These are phyloP conservation scores for Babylonia areolata DNA, from an alignment of 1,140 invertebrate species.

Conservation along the genomic window DNA sequence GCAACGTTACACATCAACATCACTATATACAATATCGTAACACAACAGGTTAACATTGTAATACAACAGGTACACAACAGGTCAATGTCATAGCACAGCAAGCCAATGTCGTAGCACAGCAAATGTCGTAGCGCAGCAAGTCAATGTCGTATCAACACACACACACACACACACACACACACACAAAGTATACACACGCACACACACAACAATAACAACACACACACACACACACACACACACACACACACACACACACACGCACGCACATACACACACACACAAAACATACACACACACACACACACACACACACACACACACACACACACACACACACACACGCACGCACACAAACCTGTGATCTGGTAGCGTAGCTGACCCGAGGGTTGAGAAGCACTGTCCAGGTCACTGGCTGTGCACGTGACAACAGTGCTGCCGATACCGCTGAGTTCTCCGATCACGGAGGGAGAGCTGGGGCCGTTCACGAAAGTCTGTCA, in stretches of 20 bases:
- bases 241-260: conserved; percentile 19
- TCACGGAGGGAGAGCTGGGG: background rate
- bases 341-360: conserved; percentile 4
- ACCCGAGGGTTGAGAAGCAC: background rate
- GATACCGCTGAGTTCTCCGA: background rate
- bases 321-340: conserved; percentile 21
- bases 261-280: conserved; percentile 9
- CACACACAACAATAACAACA: background rate
- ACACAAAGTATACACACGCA: background rate
- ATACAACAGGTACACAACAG: too few relatives aligned
- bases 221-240: background rate
- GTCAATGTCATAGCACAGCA: too few relatives aligned
- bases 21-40: too few relatives aligned
- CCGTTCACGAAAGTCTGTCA: background rate
- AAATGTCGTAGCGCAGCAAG: too few relatives aligned
- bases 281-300: conserved; percentile 1
- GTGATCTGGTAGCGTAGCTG: background rate
- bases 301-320: conserved; percentile 16
- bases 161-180: background rate
- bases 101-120: too few relatives aligned
- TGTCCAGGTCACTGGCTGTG: conserved; percentile 1
- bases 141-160: too few relatives aligned
- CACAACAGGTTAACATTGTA: too few relatives aligned
- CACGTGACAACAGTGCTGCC: background rate
- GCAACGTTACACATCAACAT: too few relatives aligned